Evolutionary conservation across 1,140 invertebrate genomes (phyloP), one percentile per base, ranked within the genome.

Genomic region (Gryllus bimaculatus): DNA sequence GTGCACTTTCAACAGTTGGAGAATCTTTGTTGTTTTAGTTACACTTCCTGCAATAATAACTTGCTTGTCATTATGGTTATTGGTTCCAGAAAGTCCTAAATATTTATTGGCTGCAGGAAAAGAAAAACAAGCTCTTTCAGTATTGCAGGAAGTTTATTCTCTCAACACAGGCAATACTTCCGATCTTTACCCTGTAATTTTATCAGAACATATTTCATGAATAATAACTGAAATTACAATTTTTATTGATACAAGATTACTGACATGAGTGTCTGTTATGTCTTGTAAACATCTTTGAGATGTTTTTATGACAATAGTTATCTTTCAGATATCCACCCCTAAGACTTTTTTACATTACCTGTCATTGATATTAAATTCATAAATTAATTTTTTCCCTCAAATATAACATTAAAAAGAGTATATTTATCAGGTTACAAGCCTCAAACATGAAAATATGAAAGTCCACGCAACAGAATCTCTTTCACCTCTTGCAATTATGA

Each of bases 11-110:
- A 77, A 79, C 48, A 78, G 76, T 0, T 81, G 81, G 81, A 66
- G 81, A 12, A 48, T 81, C 13, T 80, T 80, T 48, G 80, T 79
- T 7, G 73, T 66, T 39, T n/a, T 80, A 21, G 76, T 79, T 21
- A 74, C 79, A 12, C 8, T 80, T 7, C 77, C 74, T 18, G 74
- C 74, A 26, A 13, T 78, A 48, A 74, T 80, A 73, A 87, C 7
- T 82, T 91, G 79, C 86, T 47, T 78, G 8, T 3, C n/a, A 15
- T 66, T 85, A 8, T 85, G 87, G 73, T 73, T 86, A 13, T 83
- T 85, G 48, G 85, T 89, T 81, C 88, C 88, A 15, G 88, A 89
- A 80, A 88, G 86, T 81, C 87, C 88, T 18, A 87, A 87, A 81
- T 88, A 84, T 81, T 82, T 87, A 8, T 82, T 88, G 66, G 82